Evolutionary conservation across 2,888 invertebrate species (phyloP), one percentile per base, ranked within the genome.

Genomic region (Didymodactylos carnosus): DNA sequence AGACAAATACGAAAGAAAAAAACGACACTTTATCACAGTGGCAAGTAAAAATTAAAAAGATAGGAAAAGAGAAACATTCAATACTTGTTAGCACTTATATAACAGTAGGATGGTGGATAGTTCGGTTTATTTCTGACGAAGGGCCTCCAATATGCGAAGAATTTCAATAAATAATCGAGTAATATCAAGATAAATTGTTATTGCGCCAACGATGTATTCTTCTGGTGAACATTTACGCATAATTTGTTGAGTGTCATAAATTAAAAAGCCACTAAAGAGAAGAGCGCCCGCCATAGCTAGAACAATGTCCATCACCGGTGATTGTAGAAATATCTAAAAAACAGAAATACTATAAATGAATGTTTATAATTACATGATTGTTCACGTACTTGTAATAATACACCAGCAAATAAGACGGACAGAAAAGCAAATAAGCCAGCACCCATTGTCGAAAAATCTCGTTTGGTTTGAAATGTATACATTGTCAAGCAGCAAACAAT

Each of bases 121-220:
- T 53, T 23, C 8, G 6, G 35, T n/a, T 62, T 62, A 62, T 35
- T 62, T 62, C n/a, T 35, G 7, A 10, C 62, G 62, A 19, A 11
- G 3, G 29, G 62, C 81, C 23, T 81, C 80, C 23, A 92, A 85
- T 78, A 90, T 88, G 75, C 90, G 87, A 75, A 92, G 86, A 78
- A 91, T 88, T 81, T 90, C 88, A 25, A 91, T 80, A 85, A 92
- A 92, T 77, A 92, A 84, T 83, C 92, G 92, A 77, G 92, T 86
- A 75, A 92, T 90, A 80, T 92, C 92, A 85, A 92, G 86, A 82
- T 92, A 92, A 62, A 92, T 85, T 82, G 89, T 90, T 80, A 92
- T 90, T 0, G 91, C 89, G 3, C 91, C 91, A 72, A 90, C 84
- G 78, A 92, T 91, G 83, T 92, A 92, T 80, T 92, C 92, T 81